These are phyloP conservation scores for Gadopsis bispinosus DNA, from an alignment of 2,797 vertebrate genomes.

Conservation along the genomic window DNA sequence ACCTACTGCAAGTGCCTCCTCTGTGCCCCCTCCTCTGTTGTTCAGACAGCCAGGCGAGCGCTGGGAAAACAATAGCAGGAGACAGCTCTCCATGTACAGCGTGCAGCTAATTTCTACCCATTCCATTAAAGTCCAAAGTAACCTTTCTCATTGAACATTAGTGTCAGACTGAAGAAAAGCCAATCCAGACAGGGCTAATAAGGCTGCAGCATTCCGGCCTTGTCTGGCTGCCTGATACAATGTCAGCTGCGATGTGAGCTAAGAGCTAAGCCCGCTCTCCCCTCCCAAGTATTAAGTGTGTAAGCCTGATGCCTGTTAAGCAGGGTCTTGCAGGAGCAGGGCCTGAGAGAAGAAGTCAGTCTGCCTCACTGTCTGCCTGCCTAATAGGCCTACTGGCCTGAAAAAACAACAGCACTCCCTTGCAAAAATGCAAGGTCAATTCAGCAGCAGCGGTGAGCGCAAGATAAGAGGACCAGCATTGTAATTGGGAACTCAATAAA, in stretches of 20 bases:
- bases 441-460: slow-evolving; percentile 58
- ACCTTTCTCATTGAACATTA: slow-evolving; percentile 52
- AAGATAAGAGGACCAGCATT: slow-evolving; percentile 66
- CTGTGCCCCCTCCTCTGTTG: slow-evolving; percentile 66
- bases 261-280: slow-evolving; percentile 61
- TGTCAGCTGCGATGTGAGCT: slow-evolving; percentile 66
- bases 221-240: slow-evolving; percentile 61
- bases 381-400: slow-evolving; percentile 68
- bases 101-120: slow-evolving; percentile 34
- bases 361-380: slow-evolving; percentile 68
- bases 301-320: slow-evolving; percentile 75
- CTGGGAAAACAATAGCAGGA: slow-evolving; percentile 54
- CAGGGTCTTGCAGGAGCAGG: slow-evolving; percentile 69
- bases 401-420: slow-evolving; percentile 70
- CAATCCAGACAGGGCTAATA: slow-evolving; percentile 66
- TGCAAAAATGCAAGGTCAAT: slow-evolving; percentile 78
- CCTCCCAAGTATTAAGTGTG: slow-evolving; percentile 68
- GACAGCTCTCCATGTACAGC: slow-evolving; percentile 19
- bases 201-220: slow-evolving; percentile 59
- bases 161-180: slow-evolving; percentile 49
- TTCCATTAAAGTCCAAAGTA: slow-evolving; percentile 59
- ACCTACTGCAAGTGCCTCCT: slow-evolving; percentile 83
- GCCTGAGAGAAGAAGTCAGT: slow-evolving; percentile 65
- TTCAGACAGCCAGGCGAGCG: slow-evolving; percentile 44
- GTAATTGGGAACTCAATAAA: slow-evolving; percentile 80